Evolutionary conservation across 1,140 invertebrate genomes (phyloP).

Genomic region (Cardiocondyla obscurior): DNA sequence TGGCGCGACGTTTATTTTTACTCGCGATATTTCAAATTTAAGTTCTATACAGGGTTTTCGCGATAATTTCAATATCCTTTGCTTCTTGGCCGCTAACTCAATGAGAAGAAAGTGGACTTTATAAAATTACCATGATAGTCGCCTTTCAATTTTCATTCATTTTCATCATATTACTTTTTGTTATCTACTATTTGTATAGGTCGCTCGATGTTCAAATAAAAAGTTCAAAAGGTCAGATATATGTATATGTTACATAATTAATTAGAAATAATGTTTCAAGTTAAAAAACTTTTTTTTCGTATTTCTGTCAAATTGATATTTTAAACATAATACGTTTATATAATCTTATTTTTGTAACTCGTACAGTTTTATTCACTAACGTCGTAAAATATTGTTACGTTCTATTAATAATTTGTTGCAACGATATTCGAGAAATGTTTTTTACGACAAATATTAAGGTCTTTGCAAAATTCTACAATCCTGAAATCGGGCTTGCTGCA

Average conservation of each 20-base stretch:
- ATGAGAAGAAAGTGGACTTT: not conserved
- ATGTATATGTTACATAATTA: no score
- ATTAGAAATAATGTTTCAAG: not conserved
- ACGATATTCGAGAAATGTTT: not conserved
- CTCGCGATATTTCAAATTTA: constrained; percentile 25
- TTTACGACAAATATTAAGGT: not conserved
- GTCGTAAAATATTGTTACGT: not conserved
- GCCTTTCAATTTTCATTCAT: not conserved
- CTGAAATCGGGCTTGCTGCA: constrained; percentile 63
- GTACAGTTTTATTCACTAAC: not conserved
- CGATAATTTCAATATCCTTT: not conserved
- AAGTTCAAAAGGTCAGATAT: not conserved
- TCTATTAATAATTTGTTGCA: no score
- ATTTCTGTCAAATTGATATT: not conserved
- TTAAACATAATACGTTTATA: not conserved
- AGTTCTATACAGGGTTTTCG: not conserved
- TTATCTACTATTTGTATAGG: not conserved
- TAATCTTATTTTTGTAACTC: not conserved
- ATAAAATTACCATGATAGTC: not conserved
- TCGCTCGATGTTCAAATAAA: not conserved
- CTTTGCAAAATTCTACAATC: not conserved
- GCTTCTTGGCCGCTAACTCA: not conserved
- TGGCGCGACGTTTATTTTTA: constrained; percentile 23
- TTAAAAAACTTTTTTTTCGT: not conserved
- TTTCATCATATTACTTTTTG: not conserved